A percentile compares a stretch with the other conserved stretches of the same genome.
These are phyloP conservation scores for Agrotis clavis DNA, from an alignment of 2,888 invertebrate genomes.

Conservation along the genomic window DNA sequence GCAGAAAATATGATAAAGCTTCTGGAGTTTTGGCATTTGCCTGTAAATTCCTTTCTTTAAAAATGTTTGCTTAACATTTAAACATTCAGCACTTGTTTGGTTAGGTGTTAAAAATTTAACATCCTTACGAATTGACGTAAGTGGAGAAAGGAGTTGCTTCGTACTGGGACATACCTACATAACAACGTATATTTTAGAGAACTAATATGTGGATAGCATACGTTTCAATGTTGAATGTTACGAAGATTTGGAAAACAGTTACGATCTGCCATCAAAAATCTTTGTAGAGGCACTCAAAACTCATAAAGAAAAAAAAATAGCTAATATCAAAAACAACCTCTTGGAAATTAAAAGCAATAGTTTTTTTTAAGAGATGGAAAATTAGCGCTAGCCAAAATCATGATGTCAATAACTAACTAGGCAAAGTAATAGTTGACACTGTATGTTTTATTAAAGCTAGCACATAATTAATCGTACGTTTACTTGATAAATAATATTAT, in stretches of 20 bases:
- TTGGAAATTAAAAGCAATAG: too few relatives aligned
- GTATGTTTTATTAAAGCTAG: conserved; percentile 11
- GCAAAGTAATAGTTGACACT: background rate
- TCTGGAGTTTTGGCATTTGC: background rate
- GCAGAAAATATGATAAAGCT: background rate
- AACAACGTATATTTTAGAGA: conserved; percentile 10
- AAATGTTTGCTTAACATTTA: background rate
- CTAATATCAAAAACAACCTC: too few relatives aligned
- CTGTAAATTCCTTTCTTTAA: conserved; percentile 1
- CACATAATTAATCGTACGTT: background rate
- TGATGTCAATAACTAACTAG: background rate
- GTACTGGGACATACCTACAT: conserved; percentile 21
- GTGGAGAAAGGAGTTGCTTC: conserved; percentile 34
- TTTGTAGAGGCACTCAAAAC: too few relatives aligned
- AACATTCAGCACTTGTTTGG: conserved; percentile 8
- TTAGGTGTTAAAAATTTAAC: conserved; percentile 29
- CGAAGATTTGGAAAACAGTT: background rate
- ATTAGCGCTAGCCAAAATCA: background rate
- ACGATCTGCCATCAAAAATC: background rate
- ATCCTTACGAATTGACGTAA: conserved; percentile 39
- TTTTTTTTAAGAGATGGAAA: too few relatives aligned
- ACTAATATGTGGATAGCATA: conserved; percentile 14
- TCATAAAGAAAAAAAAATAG: background rate
- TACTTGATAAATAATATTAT: conserved; percentile 44
- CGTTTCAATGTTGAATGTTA: background rate